phyloP scores from a whole-genome alignment of 2,888 invertebrate genomes.

The Idaea aversata region DNA sequence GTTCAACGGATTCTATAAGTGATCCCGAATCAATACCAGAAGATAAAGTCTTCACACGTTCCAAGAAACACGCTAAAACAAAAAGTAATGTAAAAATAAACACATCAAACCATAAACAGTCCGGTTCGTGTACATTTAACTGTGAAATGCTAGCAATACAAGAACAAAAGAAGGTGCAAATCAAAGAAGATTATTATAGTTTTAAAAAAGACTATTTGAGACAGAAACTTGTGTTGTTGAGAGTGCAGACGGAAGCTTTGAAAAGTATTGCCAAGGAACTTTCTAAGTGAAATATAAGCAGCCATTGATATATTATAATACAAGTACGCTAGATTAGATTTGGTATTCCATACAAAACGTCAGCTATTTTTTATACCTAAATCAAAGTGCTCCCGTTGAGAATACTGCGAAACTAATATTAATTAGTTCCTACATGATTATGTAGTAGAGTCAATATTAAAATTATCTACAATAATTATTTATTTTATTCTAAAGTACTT shows the following conservation, averaged over 20 bases:
- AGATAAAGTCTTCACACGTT: slow-evolving; percentile 47
- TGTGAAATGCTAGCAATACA: slow-evolving; percentile 61
- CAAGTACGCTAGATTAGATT: no score
- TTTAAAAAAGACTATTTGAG: slow-evolving; percentile 70
- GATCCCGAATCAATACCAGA: slow-evolving; percentile 56
- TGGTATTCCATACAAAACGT: no score
- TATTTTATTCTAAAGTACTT: no score
- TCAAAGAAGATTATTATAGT: slow-evolving; percentile 67
- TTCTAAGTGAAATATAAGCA: slow-evolving; percentile 31
- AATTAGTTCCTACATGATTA: no score
- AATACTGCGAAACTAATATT: no score
- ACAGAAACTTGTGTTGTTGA: slow-evolving; percentile 62
- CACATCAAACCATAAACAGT: slow-evolving; percentile 40
- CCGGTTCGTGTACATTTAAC: slow-evolving; percentile 54
- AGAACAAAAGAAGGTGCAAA: slow-evolving; percentile 59
- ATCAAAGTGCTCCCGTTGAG: no score
- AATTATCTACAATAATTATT: no score
- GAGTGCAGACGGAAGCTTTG: slow-evolving; percentile 69
- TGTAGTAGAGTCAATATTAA: no score
- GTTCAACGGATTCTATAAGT: slow-evolving; percentile 45
- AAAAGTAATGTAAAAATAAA: slow-evolving; percentile 30
- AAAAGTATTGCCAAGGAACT: slow-evolving; percentile 65
- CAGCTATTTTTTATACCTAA: no score
- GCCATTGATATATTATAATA: no score
- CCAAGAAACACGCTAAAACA: slow-evolving; percentile 33